A percentile compares a stretch with the other conserved stretches of the same genome.
Conservation (phyloP, 2,797 vertebrate species). For the Pseudochaenichthys georgianus region DNA sequence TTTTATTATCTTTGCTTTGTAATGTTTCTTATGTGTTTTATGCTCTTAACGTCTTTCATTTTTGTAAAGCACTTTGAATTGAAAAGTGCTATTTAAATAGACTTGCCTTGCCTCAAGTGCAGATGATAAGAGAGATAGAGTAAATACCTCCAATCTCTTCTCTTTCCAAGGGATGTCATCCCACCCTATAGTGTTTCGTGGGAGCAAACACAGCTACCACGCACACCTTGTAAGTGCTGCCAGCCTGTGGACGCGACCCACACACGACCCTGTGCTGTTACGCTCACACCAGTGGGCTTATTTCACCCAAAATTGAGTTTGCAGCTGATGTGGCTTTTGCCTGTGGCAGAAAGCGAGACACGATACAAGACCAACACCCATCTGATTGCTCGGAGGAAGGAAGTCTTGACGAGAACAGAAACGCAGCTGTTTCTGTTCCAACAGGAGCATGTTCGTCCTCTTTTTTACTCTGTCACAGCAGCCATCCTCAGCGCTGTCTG, state of each 20-base stretch:
- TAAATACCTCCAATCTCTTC: neutral
- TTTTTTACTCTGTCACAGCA: neutral
- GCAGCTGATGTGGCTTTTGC: conserved; percentile 35
- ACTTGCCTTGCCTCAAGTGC: neutral
- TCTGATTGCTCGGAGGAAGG: conserved; percentile 66
- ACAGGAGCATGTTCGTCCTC: conserved; percentile 27
- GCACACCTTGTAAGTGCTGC: neutral
- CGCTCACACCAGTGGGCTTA: conserved; percentile 35
- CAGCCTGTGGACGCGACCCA: conserved; percentile 39
- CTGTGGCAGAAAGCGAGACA: conserved; percentile 41
- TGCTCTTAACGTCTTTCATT: too few species aligned
- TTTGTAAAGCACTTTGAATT: too few species aligned
- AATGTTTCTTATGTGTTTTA: too few species aligned
- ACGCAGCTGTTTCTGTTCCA: conserved; percentile 29
- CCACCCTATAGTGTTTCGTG: neutral
- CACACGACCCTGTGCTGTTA: conserved; percentile 30
- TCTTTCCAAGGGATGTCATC: neutral
- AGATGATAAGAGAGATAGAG: conserved; percentile 4
- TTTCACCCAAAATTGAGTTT: conserved; percentile 13
- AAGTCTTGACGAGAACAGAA: conserved; percentile 52
- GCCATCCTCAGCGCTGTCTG: neutral
- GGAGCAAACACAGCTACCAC: neutral
- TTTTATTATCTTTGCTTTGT: too few species aligned
- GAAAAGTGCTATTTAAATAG: too few species aligned
- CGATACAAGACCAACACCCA: conserved; percentile 60